Percentiles rank a stretch among this genome's conserved stretches.
Conservation (phyloP, 2,113 vertebrate genomes). For the Dolichallabes microphthalmus region DNA sequence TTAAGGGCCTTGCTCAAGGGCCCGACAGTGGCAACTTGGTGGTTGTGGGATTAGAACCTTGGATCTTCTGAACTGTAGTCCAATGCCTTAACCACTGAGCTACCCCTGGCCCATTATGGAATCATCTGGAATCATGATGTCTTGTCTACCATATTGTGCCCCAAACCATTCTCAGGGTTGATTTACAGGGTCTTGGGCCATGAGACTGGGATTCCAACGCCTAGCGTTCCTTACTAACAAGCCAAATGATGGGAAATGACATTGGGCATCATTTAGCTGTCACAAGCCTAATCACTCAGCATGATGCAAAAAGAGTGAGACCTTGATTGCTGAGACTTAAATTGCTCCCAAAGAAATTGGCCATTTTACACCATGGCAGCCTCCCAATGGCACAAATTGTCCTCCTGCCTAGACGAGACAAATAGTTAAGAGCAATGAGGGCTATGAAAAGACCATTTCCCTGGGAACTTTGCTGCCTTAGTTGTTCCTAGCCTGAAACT, state of each 20-base stretch:
- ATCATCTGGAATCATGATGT: no score
- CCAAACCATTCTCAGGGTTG: slow-evolving; percentile 44
- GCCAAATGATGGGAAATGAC: slow-evolving; percentile 58
- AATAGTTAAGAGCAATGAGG: slow-evolving; percentile 59
- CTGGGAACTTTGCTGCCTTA: slow-evolving; percentile 58
- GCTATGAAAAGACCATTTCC: slow-evolving; percentile 62
- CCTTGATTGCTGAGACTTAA: slow-evolving; percentile 68
- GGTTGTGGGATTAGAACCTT: no score
- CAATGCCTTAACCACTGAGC: no score
- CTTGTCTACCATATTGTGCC: slow-evolving; percentile 55
- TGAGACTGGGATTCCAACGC: slow-evolving; percentile 43
- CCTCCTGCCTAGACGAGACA: slow-evolving; percentile 61
- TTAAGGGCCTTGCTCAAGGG: no score
- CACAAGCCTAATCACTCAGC: slow-evolving; percentile 65
- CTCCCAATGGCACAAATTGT: slow-evolving; percentile 70
- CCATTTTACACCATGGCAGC: slow-evolving; percentile 73
- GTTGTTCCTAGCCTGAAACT: slow-evolving; percentile 37
- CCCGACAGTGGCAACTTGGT: no score
- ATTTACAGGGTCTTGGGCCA: slow-evolving; percentile 41
- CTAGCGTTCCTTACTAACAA: slow-evolving; percentile 52
- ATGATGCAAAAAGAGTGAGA: slow-evolving; percentile 63
- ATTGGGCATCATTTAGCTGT: slow-evolving; percentile 70
- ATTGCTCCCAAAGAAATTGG: slow-evolving; percentile 67
- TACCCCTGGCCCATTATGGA: no score
- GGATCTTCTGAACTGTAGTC: no score